Base-by-base conservation (phyloP, 1,140 invertebrate species). In the Drosophila kohkoa region DNA sequence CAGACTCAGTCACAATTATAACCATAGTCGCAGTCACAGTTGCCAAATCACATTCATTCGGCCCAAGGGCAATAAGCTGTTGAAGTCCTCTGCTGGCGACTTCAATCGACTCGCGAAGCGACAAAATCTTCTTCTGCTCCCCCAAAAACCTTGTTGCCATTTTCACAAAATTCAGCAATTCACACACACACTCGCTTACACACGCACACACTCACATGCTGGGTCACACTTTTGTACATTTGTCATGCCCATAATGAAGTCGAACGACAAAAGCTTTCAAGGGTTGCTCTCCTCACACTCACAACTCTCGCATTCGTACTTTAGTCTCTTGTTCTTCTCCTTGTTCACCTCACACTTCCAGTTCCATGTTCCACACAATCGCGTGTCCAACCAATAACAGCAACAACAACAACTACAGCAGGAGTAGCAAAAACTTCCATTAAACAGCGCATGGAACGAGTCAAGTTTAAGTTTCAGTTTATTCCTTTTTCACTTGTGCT, bases 241-340 rank as follows among this genome's bases (percentile, higher is more conserved):
- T 73, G 64, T 77, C 76, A 87, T 88, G 66, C 83, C 65, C 83
- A 86, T 86, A 88, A 86, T 86, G 83, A 88, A 86, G 82, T 88
- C 88, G 72, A 83, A 75, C 80, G n/a, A 78, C 52, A 69, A 69
- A 69, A 54, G 64, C 64, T 73, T 74, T 62, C 8, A 49, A 25
- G 71, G 71, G 71, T 74, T 74, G 71, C 49, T 52, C 57, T 55
- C n/a, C 30, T 38, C 49, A 32, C 55, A 5, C 51, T 7, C 30
- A 32, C 30, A 32, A 32, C 0, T 1, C 3, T 11, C 35, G 8
- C 35, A 38, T 8, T 38, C 35, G 35, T 10, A 38, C 10, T 38
- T 5, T 25, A 10, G 35, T 57, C 13, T 20, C 43, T 25, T n/a
- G 3, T 5, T 20, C 8, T 16, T 4, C 11, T n/a, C 25, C 35